These are phyloP conservation scores for Chiroxiphia lanceolata DNA, from an alignment of 2,797 vertebrate species.

Conservation along the genomic window DNA sequence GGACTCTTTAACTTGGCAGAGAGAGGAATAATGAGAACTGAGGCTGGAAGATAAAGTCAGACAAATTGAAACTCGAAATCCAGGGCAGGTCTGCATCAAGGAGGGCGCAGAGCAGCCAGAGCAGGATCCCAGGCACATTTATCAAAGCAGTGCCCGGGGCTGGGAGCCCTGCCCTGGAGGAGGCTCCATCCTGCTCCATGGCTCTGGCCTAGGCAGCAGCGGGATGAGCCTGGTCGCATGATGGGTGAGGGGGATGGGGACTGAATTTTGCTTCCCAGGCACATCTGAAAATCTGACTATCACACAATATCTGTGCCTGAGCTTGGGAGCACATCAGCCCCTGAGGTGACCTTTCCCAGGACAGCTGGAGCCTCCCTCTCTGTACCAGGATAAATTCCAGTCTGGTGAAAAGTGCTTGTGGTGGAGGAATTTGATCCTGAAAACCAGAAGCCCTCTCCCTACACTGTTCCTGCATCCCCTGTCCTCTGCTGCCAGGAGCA, in stretches of 20 bases:
- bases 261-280: background rate
- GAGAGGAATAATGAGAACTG: background rate
- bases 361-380: background rate
- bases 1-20: background rate
- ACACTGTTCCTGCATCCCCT: background rate
- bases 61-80: background rate
- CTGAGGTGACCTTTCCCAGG: background rate
- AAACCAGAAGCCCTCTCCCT: background rate
- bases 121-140: background rate
- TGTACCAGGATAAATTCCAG: background rate
- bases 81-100: background rate
- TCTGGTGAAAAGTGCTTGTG: background rate
- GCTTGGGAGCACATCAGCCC: background rate
- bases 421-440: background rate
- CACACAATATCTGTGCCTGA: background rate
- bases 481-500: fast-evolving
- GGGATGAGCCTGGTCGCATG: background rate
- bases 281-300: background rate
- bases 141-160: fast-evolving
- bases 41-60: background rate
- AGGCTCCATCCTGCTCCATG: background rate
- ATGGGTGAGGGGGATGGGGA: background rate
- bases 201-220: background rate
- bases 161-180: background rate
- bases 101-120: background rate